Evolutionary conservation across 2,113 vertebrate genomes (phyloP).

Genomic region (Pagrus major): DNA sequence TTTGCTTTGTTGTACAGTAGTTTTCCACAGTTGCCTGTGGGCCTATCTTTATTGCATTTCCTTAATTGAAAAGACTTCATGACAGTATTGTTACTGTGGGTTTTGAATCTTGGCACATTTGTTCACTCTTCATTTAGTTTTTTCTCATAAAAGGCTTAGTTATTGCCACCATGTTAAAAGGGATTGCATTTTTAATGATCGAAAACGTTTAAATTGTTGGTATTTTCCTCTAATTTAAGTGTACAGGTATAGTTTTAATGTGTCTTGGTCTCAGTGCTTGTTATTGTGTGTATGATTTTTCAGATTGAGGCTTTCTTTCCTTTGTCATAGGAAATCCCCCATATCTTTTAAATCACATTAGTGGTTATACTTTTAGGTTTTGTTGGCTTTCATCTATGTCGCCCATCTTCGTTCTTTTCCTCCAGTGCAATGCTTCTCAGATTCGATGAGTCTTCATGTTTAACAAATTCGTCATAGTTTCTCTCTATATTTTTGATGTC

Average conservation of each 20-base stretch:
- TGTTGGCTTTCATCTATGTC: not conserved
- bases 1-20: rapidly evolving
- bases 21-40: not conserved
- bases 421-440: rapidly evolving
- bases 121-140: too few species aligned
- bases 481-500: too few species aligned
- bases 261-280: not conserved
- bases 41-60: not conserved
- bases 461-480: rapidly evolving
- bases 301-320: not conserved
- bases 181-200: not conserved
- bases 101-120: not conserved
- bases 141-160: not conserved
- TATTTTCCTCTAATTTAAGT: not conserved
- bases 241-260: rapidly evolving
- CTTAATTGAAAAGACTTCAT: not conserved
- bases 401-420: not conserved
- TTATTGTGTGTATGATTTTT: not conserved
- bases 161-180: not conserved
- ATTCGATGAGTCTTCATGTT: not conserved
- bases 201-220: not conserved
- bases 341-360: not conserved
- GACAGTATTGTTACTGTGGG: too few species aligned
- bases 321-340: rapidly evolving
- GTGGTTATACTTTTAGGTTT: rapidly evolving